These are phyloP conservation scores for Lerema accius DNA, from an alignment of 1,140 invertebrate species.

Conservation along the genomic window DNA sequence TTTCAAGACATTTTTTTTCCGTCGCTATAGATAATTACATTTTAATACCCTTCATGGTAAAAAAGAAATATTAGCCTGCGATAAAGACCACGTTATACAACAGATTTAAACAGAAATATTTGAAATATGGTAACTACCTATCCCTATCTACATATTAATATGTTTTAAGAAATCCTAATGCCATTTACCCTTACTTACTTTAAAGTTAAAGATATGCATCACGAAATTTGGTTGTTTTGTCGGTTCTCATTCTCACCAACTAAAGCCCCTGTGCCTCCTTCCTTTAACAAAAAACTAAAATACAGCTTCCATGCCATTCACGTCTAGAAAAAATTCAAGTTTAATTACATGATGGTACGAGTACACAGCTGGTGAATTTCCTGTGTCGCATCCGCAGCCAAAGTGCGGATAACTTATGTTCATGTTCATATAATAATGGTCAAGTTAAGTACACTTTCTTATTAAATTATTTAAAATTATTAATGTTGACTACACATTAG, in stretches of 20 bases:
- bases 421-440: neutral
- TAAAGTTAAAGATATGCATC: too few species aligned
- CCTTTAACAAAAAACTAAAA: conserved; percentile 12
- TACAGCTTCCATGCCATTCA: conserved; percentile 17
- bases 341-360: conserved; percentile 1
- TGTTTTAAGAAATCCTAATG: too few species aligned
- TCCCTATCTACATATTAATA: too few species aligned
- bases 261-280: neutral
- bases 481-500: neutral
- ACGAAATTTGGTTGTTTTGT: neutral
- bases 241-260: neutral
- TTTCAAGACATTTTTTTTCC: too few species aligned
- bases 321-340: conserved; percentile 12
- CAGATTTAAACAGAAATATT: too few species aligned
- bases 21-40: too few species aligned
- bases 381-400: conserved; percentile 6
- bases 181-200: too few species aligned
- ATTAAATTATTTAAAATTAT: neutral
- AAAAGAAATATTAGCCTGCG: too few species aligned
- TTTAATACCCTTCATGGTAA: too few species aligned
- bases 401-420: neutral
- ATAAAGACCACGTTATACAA: too few species aligned
- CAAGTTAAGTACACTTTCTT: conserved; percentile 4
- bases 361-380: conserved; percentile 17
- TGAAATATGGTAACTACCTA: too few species aligned